These are phyloP conservation scores for Chionoecetes opilio DNA, from an alignment of 1,140 invertebrate species.

Conservation along the genomic window DNA sequence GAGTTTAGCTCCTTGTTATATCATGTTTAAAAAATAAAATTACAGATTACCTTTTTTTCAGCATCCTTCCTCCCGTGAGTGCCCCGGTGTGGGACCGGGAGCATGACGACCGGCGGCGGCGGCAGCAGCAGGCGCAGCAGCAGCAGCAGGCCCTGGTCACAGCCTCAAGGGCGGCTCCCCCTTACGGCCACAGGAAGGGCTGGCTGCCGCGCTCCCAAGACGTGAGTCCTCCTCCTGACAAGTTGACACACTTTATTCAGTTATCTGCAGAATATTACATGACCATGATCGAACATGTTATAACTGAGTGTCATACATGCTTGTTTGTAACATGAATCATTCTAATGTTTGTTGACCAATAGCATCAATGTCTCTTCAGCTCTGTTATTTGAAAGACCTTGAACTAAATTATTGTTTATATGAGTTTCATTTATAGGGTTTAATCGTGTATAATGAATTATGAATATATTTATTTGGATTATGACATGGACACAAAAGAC, in stretches of 20 bases:
- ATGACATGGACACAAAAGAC: no score
- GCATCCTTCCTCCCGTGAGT: constrained; percentile 80
- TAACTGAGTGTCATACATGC: no score
- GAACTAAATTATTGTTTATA: no score
- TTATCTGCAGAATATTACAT: not conserved
- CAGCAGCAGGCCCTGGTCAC: constrained; percentile 80
- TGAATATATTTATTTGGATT: no score
- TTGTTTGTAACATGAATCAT: no score
- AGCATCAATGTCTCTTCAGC: no score
- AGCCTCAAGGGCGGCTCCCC: constrained; percentile 91
- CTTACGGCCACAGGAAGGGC: constrained; percentile 97
- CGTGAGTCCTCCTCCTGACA: constrained; percentile 86
- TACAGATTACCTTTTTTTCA: constrained; percentile 39
- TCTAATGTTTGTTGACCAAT: no score
- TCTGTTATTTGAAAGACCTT: no score
- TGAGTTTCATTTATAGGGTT: no score
- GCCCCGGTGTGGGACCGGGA: constrained; percentile 80
- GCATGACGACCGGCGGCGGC: constrained; percentile 68
- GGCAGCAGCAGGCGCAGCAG: constrained; percentile 63
- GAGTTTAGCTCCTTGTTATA: not conserved
- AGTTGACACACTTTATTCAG: not conserved
- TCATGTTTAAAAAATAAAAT: not conserved
- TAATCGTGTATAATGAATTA: no score
- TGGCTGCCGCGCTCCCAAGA: constrained; percentile 95
- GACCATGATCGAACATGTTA: no score